phyloP scores from a whole-genome alignment of 1,140 invertebrate genomes.

The Probaryconus sp. region DNA sequence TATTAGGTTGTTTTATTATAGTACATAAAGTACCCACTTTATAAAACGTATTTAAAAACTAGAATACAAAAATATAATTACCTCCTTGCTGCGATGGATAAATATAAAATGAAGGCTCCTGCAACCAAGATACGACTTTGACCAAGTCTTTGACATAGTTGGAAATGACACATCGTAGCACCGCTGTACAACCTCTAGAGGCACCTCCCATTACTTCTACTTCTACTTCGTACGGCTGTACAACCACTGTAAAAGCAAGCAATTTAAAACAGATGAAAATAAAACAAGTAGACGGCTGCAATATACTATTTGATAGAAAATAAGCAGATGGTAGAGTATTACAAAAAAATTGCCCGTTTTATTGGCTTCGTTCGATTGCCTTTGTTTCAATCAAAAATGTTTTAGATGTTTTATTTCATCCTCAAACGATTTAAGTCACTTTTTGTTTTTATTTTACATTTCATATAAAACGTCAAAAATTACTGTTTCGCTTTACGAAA shows the following conservation, averaged over 20 bases:
- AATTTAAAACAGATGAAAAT: slow-evolving; percentile 38
- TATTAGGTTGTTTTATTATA: not conserved
- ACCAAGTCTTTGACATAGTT: slow-evolving; percentile 90
- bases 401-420: too few species aligned
- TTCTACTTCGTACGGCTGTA: slow-evolving; percentile 88
- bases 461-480: too few species aligned
- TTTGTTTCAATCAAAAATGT: too few species aligned
- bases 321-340: not conserved
- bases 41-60: slow-evolving; percentile 4
- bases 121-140: slow-evolving; percentile 89
- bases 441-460: too few species aligned
- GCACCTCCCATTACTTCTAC: slow-evolving; percentile 84
- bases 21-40: slow-evolving; percentile 5
- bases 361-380: not conserved
- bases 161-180: slow-evolving; percentile 88
- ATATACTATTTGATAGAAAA: not conserved
- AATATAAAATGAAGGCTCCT: slow-evolving; percentile 87
- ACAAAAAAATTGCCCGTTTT: too few species aligned
- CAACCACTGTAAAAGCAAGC: slow-evolving; percentile 82
- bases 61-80: slow-evolving; percentile 70
- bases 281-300: not conserved
- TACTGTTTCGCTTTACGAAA: too few species aligned
- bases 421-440: too few species aligned
- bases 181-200: slow-evolving; percentile 87
- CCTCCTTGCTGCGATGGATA: slow-evolving; percentile 87